Evolutionary conservation across 23 tunicate genomes (phyloP).

Genomic region (Phallusia fumigata): DNA sequence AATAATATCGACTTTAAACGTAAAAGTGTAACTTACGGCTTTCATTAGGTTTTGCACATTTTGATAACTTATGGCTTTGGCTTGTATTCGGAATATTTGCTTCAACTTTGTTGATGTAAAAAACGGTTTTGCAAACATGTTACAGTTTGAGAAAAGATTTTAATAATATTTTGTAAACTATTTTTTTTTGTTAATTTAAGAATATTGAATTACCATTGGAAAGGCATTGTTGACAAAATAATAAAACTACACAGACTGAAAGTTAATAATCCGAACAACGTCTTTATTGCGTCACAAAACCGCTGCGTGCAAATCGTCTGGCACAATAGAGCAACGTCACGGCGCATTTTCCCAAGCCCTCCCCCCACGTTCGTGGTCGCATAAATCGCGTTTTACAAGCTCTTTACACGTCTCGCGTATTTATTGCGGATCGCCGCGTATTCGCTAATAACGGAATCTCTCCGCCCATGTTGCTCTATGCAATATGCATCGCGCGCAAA

Average conservation of each 20-base stretch:
- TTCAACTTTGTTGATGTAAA: too few species aligned
- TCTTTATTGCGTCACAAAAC: neutral
- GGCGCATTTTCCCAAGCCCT: constrained; percentile 7
- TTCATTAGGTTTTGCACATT: too few species aligned
- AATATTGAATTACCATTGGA: too few species aligned
- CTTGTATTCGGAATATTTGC: too few species aligned
- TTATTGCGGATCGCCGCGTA: neutral
- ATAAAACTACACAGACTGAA: neutral
- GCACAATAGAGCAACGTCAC: constrained; percentile 4
- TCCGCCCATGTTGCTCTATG: neutral
- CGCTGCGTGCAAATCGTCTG: neutral
- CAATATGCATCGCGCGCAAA: neutral
- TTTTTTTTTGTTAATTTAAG: too few species aligned
- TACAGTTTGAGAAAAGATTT: too few species aligned
- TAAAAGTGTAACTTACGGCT: too few species aligned
- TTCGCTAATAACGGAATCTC: neutral
- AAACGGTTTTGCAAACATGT: too few species aligned
- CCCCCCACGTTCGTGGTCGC: neutral
- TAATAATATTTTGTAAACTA: too few species aligned
- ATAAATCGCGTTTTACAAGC: constrained; percentile 9
- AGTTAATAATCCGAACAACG: constrained; percentile 1
- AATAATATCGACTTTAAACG: too few species aligned
- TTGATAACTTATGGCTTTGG: too few species aligned
- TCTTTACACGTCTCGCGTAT: constrained; percentile 10
- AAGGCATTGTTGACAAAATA: too few species aligned